Base-by-base conservation (phyloP, 1,140 invertebrate species). In the Proctacanthus coquilletti region DNA sequence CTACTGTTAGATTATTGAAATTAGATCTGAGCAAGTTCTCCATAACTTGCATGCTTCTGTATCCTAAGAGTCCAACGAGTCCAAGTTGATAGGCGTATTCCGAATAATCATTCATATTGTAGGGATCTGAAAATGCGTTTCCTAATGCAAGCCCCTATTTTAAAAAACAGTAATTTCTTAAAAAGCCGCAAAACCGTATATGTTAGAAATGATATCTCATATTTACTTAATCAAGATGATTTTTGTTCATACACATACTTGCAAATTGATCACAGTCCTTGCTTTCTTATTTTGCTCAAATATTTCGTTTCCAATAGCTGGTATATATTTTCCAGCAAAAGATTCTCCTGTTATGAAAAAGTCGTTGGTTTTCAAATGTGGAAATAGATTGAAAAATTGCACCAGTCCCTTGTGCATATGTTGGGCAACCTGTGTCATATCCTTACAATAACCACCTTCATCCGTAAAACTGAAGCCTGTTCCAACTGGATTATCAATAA, bases 401-500 rank as follows among this genome's bases (percentile, higher is more conserved):
- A 65, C 46, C 11, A 83, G 40, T 11, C 66, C 68, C 15, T 45
- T 58, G 41, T 78, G 72, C 2, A 82, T 45, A 48, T 79, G 68
- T 33, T 59, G 44, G 2, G 72, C 77, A 5, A 83, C 62, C 49
- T 71, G 59, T 8, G 63, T 62, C 61, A 82, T 68, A 53, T 75
- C 69, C 32, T 53, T 63, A 17, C 68, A 67, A 53, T 74, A 76
- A 11, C 75, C 71, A 3, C 72, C 60, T 40, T 66, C 42, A 4
- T 70, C 60, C 4, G 78, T 80, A 42, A 79, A 81, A 59, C 79
- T 82, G 45, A 69, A 83, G 9, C 80, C 78, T 30, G 80, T 75
- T 3, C 80, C 81, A 4, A 83, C 83, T 11, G 86, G 86, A 52
- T 83, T 87, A 52, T 91, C 85, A 43, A 88, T 78, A 45, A 79